phyloP scores from a whole-genome alignment of 2,888 invertebrate species.

The Catonia carolina region DNA sequence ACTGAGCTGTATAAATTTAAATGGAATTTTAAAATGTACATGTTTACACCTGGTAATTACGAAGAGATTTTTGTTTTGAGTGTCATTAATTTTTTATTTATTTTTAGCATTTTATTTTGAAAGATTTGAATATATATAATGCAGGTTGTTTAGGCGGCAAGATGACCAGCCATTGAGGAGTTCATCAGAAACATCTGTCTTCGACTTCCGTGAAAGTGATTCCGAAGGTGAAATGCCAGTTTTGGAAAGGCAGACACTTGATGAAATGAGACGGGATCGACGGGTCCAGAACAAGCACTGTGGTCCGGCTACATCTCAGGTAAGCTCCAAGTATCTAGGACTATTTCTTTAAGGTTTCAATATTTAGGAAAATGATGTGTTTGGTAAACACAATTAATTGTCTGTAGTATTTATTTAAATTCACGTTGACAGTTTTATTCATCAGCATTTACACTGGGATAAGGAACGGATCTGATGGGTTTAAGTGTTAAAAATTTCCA shows the following conservation, averaged over 20 bases:
- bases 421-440: too few species aligned
- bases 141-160: slow-evolving; percentile 4
- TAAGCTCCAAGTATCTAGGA: neutral
- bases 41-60: too few species aligned
- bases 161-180: slow-evolving; percentile 43
- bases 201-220: slow-evolving; percentile 57
- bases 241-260: slow-evolving; percentile 59
- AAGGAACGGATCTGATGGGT: too few species aligned
- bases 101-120: neutral
- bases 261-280: slow-evolving; percentile 54
- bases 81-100: too few species aligned
- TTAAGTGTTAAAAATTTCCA: too few species aligned
- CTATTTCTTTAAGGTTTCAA: neutral
- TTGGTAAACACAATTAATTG: too few species aligned
- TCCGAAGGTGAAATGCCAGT: slow-evolving; percentile 56
- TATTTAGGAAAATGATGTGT: too few species aligned
- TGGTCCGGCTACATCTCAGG: neutral
- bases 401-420: too few species aligned
- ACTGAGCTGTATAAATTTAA: too few species aligned
- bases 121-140: neutral
- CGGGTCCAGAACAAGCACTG: neutral
- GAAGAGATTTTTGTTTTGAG: too few species aligned
- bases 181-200: slow-evolving; percentile 57
- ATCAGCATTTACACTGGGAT: too few species aligned
- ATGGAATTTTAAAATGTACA: too few species aligned